These are phyloP conservation scores for Kobus ellipsiprymnus DNA, from an alignment of 2,113 vertebrate genomes.

Conservation along the genomic window DNA sequence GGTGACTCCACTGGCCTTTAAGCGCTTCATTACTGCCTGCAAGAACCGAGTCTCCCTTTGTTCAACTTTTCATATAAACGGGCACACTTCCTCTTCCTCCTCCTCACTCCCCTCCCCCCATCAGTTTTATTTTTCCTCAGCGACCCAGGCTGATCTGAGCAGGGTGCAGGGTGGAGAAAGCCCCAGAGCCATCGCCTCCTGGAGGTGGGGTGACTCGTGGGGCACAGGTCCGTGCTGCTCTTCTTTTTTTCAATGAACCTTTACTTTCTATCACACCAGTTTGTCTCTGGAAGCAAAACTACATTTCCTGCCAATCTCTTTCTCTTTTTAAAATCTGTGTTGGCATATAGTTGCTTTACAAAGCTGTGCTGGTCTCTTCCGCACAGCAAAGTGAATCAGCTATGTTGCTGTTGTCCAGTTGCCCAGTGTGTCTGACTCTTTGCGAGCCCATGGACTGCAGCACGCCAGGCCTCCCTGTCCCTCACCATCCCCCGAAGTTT, in stretches of 20 bases:
- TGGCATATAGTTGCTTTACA: neutral
- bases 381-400: neutral
- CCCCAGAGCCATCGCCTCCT: rapidly evolving
- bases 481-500: neutral
- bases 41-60: neutral
- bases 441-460: rapidly evolving
- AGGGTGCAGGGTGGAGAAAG: neutral
- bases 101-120: neutral
- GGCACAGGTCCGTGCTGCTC: rapidly evolving
- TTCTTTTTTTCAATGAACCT: neutral
- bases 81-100: neutral
- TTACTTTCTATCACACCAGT: neutral
- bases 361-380: rapidly evolving
- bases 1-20: neutral
- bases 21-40: neutral
- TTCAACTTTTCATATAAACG: conserved; percentile 12
- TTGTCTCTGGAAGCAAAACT: neutral
- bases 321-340: neutral
- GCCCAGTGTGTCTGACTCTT: neutral
- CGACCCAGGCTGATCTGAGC: neutral
- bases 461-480: neutral
- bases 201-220: neutral
- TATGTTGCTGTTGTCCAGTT: rapidly evolving
- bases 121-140: neutral
- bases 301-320: neutral